Evolutionary conservation across 1,140 invertebrate genomes (phyloP).

Genomic region (Drosophila santomea): DNA sequence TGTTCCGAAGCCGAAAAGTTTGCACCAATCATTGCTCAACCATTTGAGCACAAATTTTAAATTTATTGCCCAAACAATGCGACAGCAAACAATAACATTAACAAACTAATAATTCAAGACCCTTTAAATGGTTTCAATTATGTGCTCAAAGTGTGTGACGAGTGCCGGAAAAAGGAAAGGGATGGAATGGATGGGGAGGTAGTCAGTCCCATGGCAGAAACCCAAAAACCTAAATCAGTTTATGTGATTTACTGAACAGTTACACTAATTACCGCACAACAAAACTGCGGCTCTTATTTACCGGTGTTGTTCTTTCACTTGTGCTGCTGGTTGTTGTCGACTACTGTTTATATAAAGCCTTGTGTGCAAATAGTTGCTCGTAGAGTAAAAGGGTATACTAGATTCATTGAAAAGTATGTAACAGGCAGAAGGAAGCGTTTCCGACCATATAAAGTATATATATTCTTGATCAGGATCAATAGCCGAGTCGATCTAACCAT

Average conservation of each 20-base stretch:
- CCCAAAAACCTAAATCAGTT: slow-evolving; percentile 70
- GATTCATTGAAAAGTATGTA: too few relatives aligned
- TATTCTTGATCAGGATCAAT: too few relatives aligned
- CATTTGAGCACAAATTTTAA: slow-evolving; percentile 64
- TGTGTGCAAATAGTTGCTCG: slow-evolving; percentile 45
- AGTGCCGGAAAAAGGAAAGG: neutral
- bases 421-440: too few relatives aligned
- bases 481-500: too few relatives aligned
- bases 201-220: slow-evolving; percentile 3
- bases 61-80: slow-evolving; percentile 58
- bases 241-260: slow-evolving; percentile 65
- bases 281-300: slow-evolving; percentile 36
- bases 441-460: too few relatives aligned
- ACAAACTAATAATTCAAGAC: slow-evolving; percentile 38
- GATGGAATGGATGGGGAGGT: neutral
- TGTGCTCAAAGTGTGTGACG: slow-evolving; percentile 34
- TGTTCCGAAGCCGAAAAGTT: slow-evolving; percentile 30
- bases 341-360: slow-evolving; percentile 63
- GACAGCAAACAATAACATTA: slow-evolving; percentile 50
- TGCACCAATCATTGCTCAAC: slow-evolving; percentile 72
- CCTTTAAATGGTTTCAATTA: slow-evolving; percentile 57
- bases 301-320: slow-evolving; percentile 25
- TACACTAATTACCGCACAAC: slow-evolving; percentile 73
- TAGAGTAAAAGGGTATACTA: too few relatives aligned
- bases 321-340: slow-evolving; percentile 28